Conservation (phyloP, 2,113 vertebrate genomes). For the Lipotes vexillifer region DNA sequence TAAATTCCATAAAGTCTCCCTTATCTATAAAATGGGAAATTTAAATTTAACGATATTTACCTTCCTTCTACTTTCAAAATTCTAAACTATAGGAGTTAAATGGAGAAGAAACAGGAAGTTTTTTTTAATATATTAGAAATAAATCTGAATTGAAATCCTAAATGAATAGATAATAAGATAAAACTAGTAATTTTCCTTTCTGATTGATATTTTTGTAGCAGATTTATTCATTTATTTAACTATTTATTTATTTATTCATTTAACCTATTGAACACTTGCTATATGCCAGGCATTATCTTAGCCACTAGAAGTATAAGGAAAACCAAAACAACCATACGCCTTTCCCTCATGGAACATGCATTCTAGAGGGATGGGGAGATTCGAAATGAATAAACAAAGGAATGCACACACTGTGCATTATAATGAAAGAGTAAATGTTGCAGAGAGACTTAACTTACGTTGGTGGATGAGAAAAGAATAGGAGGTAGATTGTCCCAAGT, state of each 20-base stretch:
- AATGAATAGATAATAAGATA: not conserved
- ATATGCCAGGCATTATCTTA: not conserved
- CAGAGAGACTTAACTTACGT: not conserved
- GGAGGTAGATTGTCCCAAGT: not conserved
- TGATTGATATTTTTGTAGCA: not conserved
- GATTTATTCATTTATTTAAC: not conserved
- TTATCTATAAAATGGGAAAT: not conserved
- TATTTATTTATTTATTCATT: not conserved
- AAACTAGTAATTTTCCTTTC: conserved; percentile 5
- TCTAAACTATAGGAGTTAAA: not conserved
- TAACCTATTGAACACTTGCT: not conserved
- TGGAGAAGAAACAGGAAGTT: not conserved
- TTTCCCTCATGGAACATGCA: not conserved
- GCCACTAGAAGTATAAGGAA: not conserved
- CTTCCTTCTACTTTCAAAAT: not conserved
- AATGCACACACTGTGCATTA: not conserved
- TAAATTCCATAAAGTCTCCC: not conserved
- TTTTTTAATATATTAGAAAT: not conserved
- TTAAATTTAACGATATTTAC: not conserved
- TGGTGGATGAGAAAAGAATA: not conserved
- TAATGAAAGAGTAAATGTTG: not conserved
- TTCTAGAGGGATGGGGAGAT: not conserved
- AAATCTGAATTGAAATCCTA: not conserved
- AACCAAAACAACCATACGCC: not conserved
- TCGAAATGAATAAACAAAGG: not conserved